Evolutionary conservation across 1,140 invertebrate genomes (phyloP), one percentile per base, ranked within the genome.

Genomic region (Lepidurus couesii): DNA sequence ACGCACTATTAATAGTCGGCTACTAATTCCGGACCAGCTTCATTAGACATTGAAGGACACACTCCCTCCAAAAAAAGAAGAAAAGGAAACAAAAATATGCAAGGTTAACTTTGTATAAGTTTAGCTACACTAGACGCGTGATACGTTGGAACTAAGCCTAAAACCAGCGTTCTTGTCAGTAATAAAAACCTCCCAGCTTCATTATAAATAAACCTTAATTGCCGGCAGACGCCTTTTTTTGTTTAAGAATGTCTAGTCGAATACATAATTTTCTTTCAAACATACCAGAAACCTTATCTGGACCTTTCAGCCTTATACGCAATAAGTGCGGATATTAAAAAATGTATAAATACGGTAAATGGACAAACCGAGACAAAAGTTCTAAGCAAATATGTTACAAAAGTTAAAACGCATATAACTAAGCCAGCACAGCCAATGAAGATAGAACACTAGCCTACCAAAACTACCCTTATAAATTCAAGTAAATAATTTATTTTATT

Each of bases 101-200:
- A 42, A 75, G 47, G 21, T 45, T 45, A 13, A 77, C 43, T 77
- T 45, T 26, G 47, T 21, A 42, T 44, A 77, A 77, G 53, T 65
- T 65, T 65, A 65, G 53, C 53, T 65, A 21, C 16, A 21, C 10
- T n/a, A 21, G 21, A 65, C 53, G 53, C 53, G 53, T 65, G 53
- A 65, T 65, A 65, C 16, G 16, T 65, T 65, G 53, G 53, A 65
- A 65, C 8, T 7, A 21, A 7, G 16, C 53, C 53, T 21, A 47
- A 47, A 47, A 47, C 10, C 45, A 16, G 45, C 45, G 45, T 65
- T 16, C 9, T 7, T 9, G 16, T 65, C 21, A 21, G 8, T 13
- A 16, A 65, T 13, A 13, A 65, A 65, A 65, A 65, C 8, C n/a
- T 21, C n/a, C n/a, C 53, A 65, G 53, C 53, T 65, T 65, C 53